Evolutionary conservation across 2,797 vertebrate species (phyloP), one percentile per base, ranked within the genome.

Genomic region (Phalloptychus januarius): DNA sequence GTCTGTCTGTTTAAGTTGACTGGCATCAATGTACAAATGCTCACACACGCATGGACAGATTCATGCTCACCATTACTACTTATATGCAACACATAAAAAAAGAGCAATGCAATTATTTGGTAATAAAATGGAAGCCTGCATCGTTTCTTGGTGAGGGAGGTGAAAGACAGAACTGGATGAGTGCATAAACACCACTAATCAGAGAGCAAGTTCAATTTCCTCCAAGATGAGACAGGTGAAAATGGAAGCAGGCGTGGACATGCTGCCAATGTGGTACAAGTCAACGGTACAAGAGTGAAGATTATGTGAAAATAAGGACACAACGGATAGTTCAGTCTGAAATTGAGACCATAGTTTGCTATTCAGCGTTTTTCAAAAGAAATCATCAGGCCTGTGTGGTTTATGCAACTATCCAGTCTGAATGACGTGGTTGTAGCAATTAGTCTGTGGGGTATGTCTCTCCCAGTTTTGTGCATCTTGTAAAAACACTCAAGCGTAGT

Each of bases 1-100:
- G 87, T 86, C 73, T 88, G 85, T 90, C 91, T 90, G 90, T 93
- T 91, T 92, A 90, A 92, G n/a, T 86, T 88, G 90, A 90, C 84
- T 87, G 79, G 72, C 83, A 80, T 80, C 31, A 70, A 45, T 52
- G 13, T 69, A 46, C 45, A 71, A 44, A 31, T 28, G 33, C 38
- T 58, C 48, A 71, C 46, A 75, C 78, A 25, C 46, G 16, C 11
- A 18, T 28, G 18, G 73, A 83, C 38, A 1, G 36, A 52, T 54
- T 61, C 18, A 33, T 40, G 28, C 74, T 72, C 46, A 54, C 61
- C 63, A 74, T 79, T 31, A 52, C 61, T 31, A 45, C 3, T 12
- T 46, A 38, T 42, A 7, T 45, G 50, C 75, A 76, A 74, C n/a
- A 54, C 52, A 72, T 18, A 31, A 3, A 82, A 15, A n/a, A 1